Conservation (phyloP, 2,888 invertebrate species). For the Mycalesis mineus region DNA sequence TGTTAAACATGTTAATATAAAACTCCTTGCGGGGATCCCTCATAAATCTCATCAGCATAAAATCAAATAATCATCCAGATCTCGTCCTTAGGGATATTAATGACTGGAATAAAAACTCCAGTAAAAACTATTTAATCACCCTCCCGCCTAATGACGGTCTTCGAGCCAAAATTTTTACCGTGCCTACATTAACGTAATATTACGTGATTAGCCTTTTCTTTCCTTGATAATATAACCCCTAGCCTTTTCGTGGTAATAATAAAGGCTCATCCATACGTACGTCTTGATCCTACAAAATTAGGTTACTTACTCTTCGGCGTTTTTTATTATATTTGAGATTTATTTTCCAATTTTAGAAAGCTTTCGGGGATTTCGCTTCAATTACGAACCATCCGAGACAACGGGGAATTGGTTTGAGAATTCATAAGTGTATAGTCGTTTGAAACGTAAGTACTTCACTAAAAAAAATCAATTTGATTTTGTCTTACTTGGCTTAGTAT, state of each 20-base stretch:
- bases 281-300: background rate
- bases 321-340: background rate
- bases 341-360: background rate
- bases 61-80: conserved; percentile 6
- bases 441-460: background rate
- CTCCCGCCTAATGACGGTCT: conserved; percentile 13
- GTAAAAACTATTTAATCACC: conserved; percentile 23
- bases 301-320: background rate
- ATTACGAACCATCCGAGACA: background rate
- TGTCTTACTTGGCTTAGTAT: no score
- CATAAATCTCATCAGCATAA: conserved; percentile 9
- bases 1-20: conserved; percentile 1
- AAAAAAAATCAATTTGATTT: no score
- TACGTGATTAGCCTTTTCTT: conserved; percentile 29
- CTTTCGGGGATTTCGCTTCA: background rate
- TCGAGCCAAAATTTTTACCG: conserved; percentile 13
- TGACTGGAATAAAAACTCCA: conserved; percentile 16
- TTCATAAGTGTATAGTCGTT: no score
- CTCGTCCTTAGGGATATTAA: conserved; percentile 8
- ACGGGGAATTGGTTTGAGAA: background rate
- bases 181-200: conserved; percentile 21
- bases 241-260: conserved; percentile 16
- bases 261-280: conserved; percentile 12
- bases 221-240: conserved; percentile 11
- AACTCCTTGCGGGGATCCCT: background rate